phyloP scores from a whole-genome alignment of 2,113 vertebrate species.

The Ranitomeya imitator region DNA sequence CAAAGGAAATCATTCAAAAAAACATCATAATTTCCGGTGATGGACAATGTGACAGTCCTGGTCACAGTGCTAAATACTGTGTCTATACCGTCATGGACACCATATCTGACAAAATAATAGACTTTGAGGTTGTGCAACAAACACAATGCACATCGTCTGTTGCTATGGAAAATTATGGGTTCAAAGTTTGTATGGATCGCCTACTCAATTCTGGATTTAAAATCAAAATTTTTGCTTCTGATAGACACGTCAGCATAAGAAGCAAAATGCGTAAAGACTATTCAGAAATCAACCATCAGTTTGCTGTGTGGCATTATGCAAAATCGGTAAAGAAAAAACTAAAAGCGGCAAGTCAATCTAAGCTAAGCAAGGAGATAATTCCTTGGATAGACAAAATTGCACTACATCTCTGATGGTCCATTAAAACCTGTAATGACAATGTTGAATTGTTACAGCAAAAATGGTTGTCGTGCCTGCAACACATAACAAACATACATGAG shows the following conservation, averaged over 20 bases:
- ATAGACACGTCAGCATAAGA: not conserved
- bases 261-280: not conserved
- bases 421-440: not conserved
- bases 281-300: not conserved
- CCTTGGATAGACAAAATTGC: not conserved
- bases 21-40: not conserved
- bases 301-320: not conserved
- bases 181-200: not conserved
- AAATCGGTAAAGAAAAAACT: not conserved
- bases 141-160: not conserved
- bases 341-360: not conserved
- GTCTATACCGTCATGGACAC: not conserved
- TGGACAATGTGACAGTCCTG: not conserved
- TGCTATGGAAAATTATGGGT: not conserved
- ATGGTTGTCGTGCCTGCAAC: not conserved
- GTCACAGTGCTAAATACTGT: not conserved
- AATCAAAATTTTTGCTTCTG: not conserved
- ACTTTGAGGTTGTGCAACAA: not conserved
- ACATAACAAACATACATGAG: too few relatives aligned
- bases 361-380: not conserved
- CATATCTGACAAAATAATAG: not conserved
- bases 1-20: too few relatives aligned
- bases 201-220: not conserved
- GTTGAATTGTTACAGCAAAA: not conserved
- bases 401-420: not conserved